Base-by-base conservation (phyloP, 1,140 invertebrate species). In the Potamilus streckersoni region DNA sequence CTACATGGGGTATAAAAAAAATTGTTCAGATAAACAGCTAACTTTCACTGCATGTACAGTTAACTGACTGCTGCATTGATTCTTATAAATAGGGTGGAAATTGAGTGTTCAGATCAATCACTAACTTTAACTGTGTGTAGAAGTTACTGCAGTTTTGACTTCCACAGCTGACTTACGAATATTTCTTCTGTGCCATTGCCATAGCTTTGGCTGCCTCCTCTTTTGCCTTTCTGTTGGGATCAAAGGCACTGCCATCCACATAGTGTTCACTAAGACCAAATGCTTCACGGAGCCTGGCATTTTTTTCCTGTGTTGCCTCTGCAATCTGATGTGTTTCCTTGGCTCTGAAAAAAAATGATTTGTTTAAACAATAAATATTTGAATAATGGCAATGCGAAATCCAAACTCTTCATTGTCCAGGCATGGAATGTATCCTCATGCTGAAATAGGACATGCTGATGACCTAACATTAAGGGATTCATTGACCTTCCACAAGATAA, bases 281-380 rank as follows among this genome's bases (percentile, higher is more conserved):
- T 1, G 97, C 97, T 87, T 97, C 95, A 64, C 96, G 93, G 69
- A 98, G 91, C 69, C 94, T 93, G 13, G 95, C 95, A 92, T 99
- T 99, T 90, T 98, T 98, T 85, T 97, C 95, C 86, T 96, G 95
- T 87, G 98, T 97, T n/a, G 97, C 96, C 90, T 97, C 96, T 4
- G 97, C 97, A 73, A 98, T 93, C 88, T 98, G 95, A 91, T 99
- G 97, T 64, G 96, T 98, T 86, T 98, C 97, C 71, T 95, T 95
- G 27, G 96, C 95, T 91, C 96, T 97, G 89, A 13, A 92, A 92
- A 73, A 84, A 80, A 69, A 69, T 79, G 16, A 75, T 66, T 66
- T 71, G 38, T 69, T 15, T 60, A 60, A 59, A 17, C 20, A 58
- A 6, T 66, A 5, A 31, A 31, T 17, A 66, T 23, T 23, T 66